Percentiles rank a stretch among this genome's conserved stretches.
phyloP scores from a whole-genome alignment of 2,797 vertebrate genomes.

The Megalops cyprinoides region DNA sequence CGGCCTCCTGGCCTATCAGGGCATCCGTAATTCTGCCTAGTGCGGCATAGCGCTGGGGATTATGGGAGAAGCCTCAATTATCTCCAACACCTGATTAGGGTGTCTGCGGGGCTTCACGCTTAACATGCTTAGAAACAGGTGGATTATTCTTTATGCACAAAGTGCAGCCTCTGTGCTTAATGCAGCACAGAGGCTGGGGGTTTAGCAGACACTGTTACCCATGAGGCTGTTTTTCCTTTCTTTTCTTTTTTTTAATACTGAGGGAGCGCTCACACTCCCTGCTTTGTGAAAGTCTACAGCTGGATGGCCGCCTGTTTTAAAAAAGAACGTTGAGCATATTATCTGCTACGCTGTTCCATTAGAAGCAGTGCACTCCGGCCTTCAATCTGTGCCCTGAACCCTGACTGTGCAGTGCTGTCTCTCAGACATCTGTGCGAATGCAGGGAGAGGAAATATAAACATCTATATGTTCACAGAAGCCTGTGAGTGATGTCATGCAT shows the following conservation, averaged over 20 bases:
- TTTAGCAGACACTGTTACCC: constrained; percentile 9
- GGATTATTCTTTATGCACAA: constrained; percentile 26
- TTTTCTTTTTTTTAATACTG: no score
- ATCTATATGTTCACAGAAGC: no score
- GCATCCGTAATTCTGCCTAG: background rate
- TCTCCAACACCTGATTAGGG: constrained; percentile 26
- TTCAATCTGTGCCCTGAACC: background rate
- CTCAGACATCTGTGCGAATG: background rate
- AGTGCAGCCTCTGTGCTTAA: no score
- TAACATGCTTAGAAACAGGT: constrained; percentile 28
- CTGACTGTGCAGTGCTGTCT: background rate
- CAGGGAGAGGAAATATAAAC: no score
- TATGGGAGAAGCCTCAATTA: background rate
- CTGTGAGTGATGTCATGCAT: no score
- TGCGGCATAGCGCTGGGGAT: background rate
- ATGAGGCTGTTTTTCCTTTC: background rate
- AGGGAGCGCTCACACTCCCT: no score
- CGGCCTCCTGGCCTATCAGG: constrained; percentile 12
- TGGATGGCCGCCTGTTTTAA: no score
- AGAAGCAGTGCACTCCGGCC: no score
- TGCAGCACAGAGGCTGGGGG: background rate
- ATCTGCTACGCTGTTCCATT: background rate
- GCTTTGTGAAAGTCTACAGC: background rate
- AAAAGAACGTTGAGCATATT: background rate
- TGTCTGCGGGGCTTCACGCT: constrained; percentile 4